Evolutionary conservation across 2,113 vertebrate genomes (phyloP).

Genomic region (Acanthochromis polyacanthus): DNA sequence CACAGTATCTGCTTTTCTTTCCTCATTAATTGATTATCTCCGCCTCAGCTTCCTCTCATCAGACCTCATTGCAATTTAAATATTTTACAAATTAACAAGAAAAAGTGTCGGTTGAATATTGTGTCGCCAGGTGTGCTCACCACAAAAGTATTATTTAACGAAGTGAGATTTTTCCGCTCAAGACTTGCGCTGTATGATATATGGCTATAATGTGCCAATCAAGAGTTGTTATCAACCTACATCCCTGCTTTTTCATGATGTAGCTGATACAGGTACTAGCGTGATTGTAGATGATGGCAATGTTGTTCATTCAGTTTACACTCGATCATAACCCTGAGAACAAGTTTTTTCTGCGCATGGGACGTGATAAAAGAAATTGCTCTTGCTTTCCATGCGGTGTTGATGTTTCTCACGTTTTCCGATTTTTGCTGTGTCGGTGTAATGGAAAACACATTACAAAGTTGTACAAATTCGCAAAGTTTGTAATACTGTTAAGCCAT

Average conservation of each 20-base stretch:
- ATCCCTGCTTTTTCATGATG: slow-evolving; percentile 59
- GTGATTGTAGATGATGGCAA: slow-evolving; percentile 67
- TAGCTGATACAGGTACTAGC: slow-evolving; percentile 67
- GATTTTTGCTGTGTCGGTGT: slow-evolving; percentile 85
- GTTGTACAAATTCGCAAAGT: slow-evolving; percentile 84
- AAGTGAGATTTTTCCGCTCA: slow-evolving; percentile 47
- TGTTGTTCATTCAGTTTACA: slow-evolving; percentile 69
- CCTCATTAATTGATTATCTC: slow-evolving; percentile 32
- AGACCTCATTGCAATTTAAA: slow-evolving; percentile 51
- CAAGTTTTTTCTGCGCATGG: slow-evolving; percentile 5
- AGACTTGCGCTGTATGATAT: slow-evolving; percentile 64
- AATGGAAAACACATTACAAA: slow-evolving; percentile 81
- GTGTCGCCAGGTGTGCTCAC: slow-evolving; percentile 43
- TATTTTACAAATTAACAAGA: slow-evolving; percentile 33
- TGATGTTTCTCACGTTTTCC: slow-evolving; percentile 86
- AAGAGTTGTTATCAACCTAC: slow-evolving; percentile 53
- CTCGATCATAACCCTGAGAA: slow-evolving; percentile 45
- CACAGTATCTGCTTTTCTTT: slow-evolving; percentile 15
- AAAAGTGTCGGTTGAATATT: slow-evolving; percentile 47
- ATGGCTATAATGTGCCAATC: slow-evolving; percentile 70
- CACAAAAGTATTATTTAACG: slow-evolving; percentile 18
- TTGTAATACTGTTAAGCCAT: slow-evolving; percentile 88
- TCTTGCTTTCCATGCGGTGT: slow-evolving; percentile 62
- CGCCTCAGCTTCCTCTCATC: slow-evolving; percentile 47
- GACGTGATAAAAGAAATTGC: neutral